These are phyloP conservation scores for Clarias fuscus DNA, from an alignment of 2,797 vertebrate species.

Conservation along the genomic window DNA sequence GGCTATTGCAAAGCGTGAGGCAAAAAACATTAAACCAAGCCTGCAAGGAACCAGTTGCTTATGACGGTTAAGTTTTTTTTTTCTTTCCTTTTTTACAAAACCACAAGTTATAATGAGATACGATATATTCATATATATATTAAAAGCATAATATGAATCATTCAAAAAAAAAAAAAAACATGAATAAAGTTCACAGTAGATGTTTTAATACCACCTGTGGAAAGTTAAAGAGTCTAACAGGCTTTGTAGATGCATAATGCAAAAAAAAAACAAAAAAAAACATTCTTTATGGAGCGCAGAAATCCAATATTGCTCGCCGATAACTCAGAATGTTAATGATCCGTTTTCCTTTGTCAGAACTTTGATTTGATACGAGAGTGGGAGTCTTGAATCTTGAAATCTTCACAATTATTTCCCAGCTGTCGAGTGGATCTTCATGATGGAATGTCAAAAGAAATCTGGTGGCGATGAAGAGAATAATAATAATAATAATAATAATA, in stretches of 20 bases:
- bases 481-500: slow-evolving; percentile 62
- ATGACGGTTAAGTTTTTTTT: slow-evolving; percentile 67
- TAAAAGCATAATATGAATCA: slow-evolving; percentile 69
- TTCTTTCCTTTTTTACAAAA: slow-evolving; percentile 60
- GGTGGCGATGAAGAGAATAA: slow-evolving; percentile 56
- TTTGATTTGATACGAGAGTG: background rate
- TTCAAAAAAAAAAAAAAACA: slow-evolving; percentile 62
- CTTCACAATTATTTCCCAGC: slow-evolving; percentile 47
- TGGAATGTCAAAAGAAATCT: slow-evolving; percentile 62
- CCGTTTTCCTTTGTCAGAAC: background rate
- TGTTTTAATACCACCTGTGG: slow-evolving; percentile 72
- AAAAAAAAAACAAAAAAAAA: slow-evolving; percentile 18
- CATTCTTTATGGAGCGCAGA: slow-evolving; percentile 34
- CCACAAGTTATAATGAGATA: slow-evolving; percentile 77
- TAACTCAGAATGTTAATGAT: slow-evolving; percentile 40
- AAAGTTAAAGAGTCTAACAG: slow-evolving; percentile 65
- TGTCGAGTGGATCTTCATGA: slow-evolving; percentile 52
- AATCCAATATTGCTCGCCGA: slow-evolving; percentile 54
- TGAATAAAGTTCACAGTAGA: slow-evolving; percentile 77
- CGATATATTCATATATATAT: slow-evolving; percentile 76
- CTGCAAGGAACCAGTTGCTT: slow-evolving; percentile 47
- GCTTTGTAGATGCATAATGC: slow-evolving; percentile 52
- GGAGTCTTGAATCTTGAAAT: background rate
- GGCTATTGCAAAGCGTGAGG: slow-evolving; percentile 32
- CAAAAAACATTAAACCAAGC: slow-evolving; percentile 50